phyloP scores from a whole-genome alignment of 2,113 vertebrate genomes.

The Danionella cerebrum region DNA sequence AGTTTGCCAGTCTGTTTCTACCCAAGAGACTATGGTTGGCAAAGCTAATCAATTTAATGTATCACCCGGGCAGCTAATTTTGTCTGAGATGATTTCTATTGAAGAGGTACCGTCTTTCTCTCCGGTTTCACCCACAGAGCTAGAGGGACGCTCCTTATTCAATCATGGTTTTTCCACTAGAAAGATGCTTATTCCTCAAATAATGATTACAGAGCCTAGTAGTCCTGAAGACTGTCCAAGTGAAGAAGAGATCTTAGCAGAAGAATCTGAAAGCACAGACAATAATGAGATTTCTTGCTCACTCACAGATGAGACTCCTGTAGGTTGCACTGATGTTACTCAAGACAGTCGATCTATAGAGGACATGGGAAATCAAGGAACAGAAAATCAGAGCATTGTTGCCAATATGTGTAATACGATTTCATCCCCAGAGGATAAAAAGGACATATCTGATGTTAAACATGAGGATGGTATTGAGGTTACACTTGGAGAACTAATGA shows the following conservation, averaged over 20 bases:
- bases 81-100: conserved; percentile 17
- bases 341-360: neutral
- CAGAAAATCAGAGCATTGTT: neutral
- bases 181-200: conserved; percentile 47
- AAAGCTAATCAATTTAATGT: neutral
- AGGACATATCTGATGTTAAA: neutral
- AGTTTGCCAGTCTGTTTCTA: neutral
- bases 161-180: conserved; percentile 3
- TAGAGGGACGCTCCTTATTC: conserved; percentile 32
- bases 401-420: neutral
- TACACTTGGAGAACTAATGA: neutral
- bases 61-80: conserved; percentile 13
- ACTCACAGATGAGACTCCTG: neutral
- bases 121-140: conserved; percentile 29
- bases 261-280: neutral
- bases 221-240: conserved; percentile 47
- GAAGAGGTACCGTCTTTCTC: conserved; percentile 19
- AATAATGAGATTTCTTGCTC: neutral
- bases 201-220: conserved; percentile 60
- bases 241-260: neutral
- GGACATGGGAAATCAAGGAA: neutral
- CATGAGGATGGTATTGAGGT: neutral
- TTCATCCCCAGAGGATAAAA: neutral
- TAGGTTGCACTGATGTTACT: neutral
- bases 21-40: neutral